These are phyloP conservation scores for Myiotriccus ornatus DNA, from an alignment of 2,797 vertebrate genomes.

Conservation along the genomic window DNA sequence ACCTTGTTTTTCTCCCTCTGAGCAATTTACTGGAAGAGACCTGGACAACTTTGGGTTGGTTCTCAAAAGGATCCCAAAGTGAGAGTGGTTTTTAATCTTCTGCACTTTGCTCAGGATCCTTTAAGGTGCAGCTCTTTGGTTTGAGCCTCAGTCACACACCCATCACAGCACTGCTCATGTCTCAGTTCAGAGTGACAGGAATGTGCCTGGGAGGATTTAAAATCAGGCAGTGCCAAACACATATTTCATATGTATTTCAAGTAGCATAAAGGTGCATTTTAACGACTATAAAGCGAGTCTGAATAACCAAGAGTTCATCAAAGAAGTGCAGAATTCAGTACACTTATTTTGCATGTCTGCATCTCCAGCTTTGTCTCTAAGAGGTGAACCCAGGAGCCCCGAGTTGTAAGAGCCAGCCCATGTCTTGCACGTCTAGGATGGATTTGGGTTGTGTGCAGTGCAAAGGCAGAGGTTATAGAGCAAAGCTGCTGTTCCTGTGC, in stretches of 20 bases:
- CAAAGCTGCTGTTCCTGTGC: neutral
- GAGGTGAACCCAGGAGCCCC: neutral
- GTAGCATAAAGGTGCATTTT: neutral
- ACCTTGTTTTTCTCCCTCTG: neutral
- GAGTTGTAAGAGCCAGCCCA: neutral
- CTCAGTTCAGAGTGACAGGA: neutral
- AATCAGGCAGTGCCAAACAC: neutral
- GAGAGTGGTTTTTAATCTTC: neutral
- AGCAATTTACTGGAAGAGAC: neutral
- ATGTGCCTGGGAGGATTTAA: neutral
- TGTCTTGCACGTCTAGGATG: accelerated
- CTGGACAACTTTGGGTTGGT: neutral
- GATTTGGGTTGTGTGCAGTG: neutral
- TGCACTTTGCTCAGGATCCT: neutral
- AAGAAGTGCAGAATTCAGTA: neutral
- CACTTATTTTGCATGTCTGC: neutral
- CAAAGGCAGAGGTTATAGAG: neutral
- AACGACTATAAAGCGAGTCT: neutral
- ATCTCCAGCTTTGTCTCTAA: neutral
- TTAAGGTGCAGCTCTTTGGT: neutral
- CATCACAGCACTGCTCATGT: neutral
- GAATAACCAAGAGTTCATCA: neutral
- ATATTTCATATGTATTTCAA: neutral
- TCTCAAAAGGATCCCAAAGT: neutral
- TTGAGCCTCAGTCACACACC: neutral